phyloP scores from a whole-genome alignment of 2,113 vertebrate genomes.

The Cnemophilus loriae region DNA sequence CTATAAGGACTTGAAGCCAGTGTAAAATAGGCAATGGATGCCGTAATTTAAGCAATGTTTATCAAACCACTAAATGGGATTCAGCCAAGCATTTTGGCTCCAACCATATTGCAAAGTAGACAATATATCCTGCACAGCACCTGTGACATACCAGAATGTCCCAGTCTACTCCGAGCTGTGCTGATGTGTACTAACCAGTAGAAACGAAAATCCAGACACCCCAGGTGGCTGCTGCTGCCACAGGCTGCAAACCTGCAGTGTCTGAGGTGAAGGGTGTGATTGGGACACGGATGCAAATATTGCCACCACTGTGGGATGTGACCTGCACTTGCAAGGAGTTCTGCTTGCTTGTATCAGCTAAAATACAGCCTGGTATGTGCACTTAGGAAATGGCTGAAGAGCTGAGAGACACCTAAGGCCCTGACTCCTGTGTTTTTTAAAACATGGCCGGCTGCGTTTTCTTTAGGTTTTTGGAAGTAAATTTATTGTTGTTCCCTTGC shows the following conservation, averaged over 20 bases:
- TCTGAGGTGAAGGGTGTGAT: not conserved
- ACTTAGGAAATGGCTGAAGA: not conserved
- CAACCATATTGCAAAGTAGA: not conserved
- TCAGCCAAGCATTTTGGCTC: not conserved
- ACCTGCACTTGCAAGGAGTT: accelerated
- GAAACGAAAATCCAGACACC: not conserved
- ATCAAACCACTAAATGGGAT: not conserved
- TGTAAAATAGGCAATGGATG: not conserved
- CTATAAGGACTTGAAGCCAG: not conserved
- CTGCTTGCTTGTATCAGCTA: not conserved
- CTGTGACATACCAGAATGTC: not conserved
- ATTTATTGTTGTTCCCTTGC: not conserved
- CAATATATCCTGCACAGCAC: not conserved
- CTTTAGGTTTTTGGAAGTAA: not conserved
- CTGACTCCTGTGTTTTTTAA: not conserved
- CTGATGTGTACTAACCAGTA: not conserved
- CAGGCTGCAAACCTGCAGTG: not conserved
- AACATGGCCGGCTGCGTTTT: accelerated
- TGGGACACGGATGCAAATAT: not conserved
- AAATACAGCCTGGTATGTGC: not conserved
- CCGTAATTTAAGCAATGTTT: not conserved
- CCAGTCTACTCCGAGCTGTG: not conserved
- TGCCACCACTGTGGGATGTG: not conserved
- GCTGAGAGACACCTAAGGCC: not conserved
- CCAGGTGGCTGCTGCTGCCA: not conserved